A percentile compares a stretch with the other conserved stretches of the same genome.
Conservation (phyloP, 2,113 vertebrate species). For the Etheostoma cragini region DNA sequence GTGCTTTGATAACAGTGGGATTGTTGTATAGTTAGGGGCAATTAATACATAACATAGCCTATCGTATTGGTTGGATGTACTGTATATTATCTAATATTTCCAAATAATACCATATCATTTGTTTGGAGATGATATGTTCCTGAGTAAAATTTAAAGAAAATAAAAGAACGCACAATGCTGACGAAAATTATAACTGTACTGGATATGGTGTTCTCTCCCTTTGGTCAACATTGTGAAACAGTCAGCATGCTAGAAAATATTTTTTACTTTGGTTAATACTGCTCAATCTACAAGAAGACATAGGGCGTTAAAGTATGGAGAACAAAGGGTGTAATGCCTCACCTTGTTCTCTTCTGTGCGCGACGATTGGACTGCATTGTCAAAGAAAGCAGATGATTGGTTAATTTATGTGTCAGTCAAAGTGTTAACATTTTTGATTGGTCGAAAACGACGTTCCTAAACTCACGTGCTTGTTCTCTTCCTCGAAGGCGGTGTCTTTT, state of each 20-base stretch:
- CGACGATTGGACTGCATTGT: constrained; percentile 31
- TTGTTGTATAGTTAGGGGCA: background rate
- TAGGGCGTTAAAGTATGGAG: constrained; percentile 27
- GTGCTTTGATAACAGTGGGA: background rate
- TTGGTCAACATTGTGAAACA: background rate
- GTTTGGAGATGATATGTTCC: too few species aligned
- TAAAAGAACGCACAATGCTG: too few species aligned
- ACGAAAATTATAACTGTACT: too few species aligned
- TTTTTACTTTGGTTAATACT: background rate
- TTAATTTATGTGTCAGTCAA: constrained; percentile 12
- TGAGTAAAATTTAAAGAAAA: too few species aligned
- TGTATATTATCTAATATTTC: background rate
- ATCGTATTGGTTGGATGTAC: background rate
- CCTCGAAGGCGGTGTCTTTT: constrained; percentile 47
- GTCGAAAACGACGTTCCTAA: constrained; percentile 12
- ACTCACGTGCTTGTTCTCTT: constrained; percentile 59
- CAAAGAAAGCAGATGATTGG: constrained; percentile 34
- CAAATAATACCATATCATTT: background rate
- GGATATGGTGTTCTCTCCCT: background rate
- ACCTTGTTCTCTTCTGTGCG: background rate
- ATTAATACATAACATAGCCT: background rate
- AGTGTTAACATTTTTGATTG: constrained; percentile 39
- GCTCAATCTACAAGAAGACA: background rate
- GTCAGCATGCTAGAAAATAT: background rate
- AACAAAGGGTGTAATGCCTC: constrained; percentile 38